Conservation (phyloP, 2,797 vertebrate species). For the Champsocephalus esox region DNA sequence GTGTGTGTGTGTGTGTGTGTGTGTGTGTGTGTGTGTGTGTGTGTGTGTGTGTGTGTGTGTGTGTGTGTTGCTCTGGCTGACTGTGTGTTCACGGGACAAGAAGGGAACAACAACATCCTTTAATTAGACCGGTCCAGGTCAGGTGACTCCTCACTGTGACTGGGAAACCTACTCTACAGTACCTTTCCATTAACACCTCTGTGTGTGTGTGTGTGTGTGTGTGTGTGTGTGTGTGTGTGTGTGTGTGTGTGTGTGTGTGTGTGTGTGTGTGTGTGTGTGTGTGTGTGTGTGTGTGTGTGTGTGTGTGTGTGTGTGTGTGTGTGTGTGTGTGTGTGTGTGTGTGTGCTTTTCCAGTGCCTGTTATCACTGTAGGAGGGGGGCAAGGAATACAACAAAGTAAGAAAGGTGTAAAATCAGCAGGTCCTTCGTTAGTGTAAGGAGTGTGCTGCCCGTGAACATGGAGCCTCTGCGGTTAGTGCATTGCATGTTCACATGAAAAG, state of each 20-base stretch:
- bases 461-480: constrained; percentile 44
- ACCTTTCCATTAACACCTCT: too few species aligned
- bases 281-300: too few species aligned
- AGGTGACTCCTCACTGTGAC: constrained; percentile 36
- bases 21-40: not conserved
- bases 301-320: too few species aligned
- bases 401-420: constrained; percentile 36
- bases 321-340: not conserved
- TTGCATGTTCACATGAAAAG: constrained; percentile 62
- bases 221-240: not conserved
- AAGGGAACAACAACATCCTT: constrained; percentile 75
- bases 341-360: constrained; percentile 24
- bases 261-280: too few species aligned
- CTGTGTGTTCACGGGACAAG: too few species aligned
- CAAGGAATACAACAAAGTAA: constrained; percentile 17
- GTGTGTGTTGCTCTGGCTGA: not conserved
- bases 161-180: constrained; percentile 52
- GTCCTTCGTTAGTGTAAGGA: constrained; percentile 48
- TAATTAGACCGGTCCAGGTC: constrained; percentile 72
- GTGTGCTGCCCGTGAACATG: constrained; percentile 51
- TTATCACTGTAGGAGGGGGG: constrained; percentile 14
- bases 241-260: constrained; percentile 11
- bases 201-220: too few species aligned
- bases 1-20: not conserved
- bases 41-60: not conserved